These are phyloP conservation scores for Pseudachorutes palmiensis DNA, from an alignment of 1,140 invertebrate species.

Conservation along the genomic window DNA sequence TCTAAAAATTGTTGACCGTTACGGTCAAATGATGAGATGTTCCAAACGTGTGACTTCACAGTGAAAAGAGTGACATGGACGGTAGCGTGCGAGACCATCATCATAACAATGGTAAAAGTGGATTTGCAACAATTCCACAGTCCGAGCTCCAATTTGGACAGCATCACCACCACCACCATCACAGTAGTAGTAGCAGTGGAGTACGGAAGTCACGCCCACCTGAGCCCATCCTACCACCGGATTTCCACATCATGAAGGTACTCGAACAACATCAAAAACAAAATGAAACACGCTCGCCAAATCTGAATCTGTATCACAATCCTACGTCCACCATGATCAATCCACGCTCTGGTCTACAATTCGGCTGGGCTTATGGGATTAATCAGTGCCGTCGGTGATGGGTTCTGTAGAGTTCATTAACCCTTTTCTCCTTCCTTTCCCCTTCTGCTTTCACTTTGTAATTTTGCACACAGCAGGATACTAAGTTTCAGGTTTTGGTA, in stretches of 20 bases:
- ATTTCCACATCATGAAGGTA: slow-evolving; percentile 39
- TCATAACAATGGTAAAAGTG: slow-evolving; percentile 28
- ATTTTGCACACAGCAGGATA: too few species aligned
- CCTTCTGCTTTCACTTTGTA: too few species aligned
- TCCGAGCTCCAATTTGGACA: slow-evolving; percentile 32
- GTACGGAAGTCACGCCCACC: slow-evolving; percentile 3
- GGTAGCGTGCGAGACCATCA: slow-evolving; percentile 36
- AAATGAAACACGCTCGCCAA: slow-evolving; percentile 17
- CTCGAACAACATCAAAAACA: slow-evolving; percentile 21
- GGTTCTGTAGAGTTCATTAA: too few species aligned
- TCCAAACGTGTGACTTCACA: slow-evolving; percentile 13
- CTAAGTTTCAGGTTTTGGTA: too few species aligned
- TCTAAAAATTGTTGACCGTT: too few species aligned
- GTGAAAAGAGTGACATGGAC: slow-evolving; percentile 39
- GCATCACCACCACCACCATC: slow-evolving; percentile 22
- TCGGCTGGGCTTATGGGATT: slow-evolving; percentile 22
- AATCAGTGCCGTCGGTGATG: slow-evolving; percentile 16
- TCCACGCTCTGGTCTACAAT: slow-evolving; percentile 5
- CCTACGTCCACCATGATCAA: background rate
- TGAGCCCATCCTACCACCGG: slow-evolving; percentile 34
- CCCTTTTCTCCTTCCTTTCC: too few species aligned
- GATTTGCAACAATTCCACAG: slow-evolving; percentile 33
- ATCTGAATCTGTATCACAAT: slow-evolving; percentile 14
- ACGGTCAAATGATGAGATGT: too few species aligned
- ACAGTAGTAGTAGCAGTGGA: background rate